phyloP scores from a whole-genome alignment of 64 coral and sea anemone genomes.

The Stichodactyla mertensii region DNA sequence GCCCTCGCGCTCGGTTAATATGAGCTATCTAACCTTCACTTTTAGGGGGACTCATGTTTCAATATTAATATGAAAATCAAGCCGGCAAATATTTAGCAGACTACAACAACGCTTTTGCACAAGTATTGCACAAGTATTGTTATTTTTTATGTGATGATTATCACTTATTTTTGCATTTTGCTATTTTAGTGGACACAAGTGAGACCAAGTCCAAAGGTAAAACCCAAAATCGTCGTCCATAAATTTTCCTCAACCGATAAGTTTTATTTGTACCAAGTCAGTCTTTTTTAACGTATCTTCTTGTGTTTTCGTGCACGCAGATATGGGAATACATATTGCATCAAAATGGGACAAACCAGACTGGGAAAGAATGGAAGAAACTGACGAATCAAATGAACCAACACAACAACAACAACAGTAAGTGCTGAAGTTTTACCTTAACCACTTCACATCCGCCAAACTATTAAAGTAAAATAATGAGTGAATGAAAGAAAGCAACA shows the following conservation, averaged over 20 bases:
- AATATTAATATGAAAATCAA: too few relatives aligned
- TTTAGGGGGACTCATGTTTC: too few relatives aligned
- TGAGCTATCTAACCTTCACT: too few relatives aligned
- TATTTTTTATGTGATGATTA: neutral
- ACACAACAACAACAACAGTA: neutral
- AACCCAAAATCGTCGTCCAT: neutral
- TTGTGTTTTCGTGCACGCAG: conserved; percentile 23
- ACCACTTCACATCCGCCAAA: neutral
- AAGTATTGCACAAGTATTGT: too few relatives aligned
- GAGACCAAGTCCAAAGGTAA: neutral
- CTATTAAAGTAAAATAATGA: neutral
- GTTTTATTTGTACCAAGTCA: too few relatives aligned
- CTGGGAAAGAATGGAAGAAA: conserved; percentile 78
- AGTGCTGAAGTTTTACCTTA: neutral
- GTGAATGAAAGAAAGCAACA: neutral
- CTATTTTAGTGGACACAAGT: neutral
- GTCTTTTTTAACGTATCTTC: neutral
- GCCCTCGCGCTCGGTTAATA: too few relatives aligned
- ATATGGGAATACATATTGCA: conserved; percentile 68
- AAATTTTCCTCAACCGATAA: too few relatives aligned
- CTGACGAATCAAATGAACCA: neutral
- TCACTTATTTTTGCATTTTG: neutral
- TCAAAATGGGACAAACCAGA: conserved; percentile 97
- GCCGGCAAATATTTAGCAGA: too few relatives aligned
- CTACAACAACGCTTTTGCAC: too few relatives aligned